Conservation (phyloP, 2,888 invertebrate genomes). For the Silvanus unidentatus region DNA sequence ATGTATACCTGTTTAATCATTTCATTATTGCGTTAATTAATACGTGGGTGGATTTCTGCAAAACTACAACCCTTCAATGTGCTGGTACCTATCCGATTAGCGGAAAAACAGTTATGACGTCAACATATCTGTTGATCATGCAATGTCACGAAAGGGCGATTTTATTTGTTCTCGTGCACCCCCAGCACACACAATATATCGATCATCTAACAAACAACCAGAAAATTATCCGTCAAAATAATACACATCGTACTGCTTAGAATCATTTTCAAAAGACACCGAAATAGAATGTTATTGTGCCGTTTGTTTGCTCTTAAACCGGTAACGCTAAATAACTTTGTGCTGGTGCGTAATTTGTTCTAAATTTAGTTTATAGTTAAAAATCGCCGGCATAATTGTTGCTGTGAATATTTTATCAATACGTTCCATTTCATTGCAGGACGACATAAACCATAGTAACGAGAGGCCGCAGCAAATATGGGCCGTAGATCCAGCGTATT, state of each 20-base stretch:
- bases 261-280: not conserved
- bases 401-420: slow-evolving; percentile 12
- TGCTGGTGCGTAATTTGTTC: slow-evolving; percentile 39
- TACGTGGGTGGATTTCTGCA: not conserved
- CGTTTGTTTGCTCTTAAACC: slow-evolving; percentile 44
- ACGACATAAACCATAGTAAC: slow-evolving; percentile 29
- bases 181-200: slow-evolving; percentile 15
- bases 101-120: slow-evolving; percentile 20
- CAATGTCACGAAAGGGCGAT: slow-evolving; percentile 37
- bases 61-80: not conserved
- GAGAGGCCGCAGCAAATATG: slow-evolving; percentile 33
- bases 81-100: no score
- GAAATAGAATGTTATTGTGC: slow-evolving; percentile 44
- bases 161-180: not conserved
- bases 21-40: not conserved
- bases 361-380: slow-evolving; percentile 6
- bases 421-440: slow-evolving; percentile 26
- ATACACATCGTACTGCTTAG: not conserved
- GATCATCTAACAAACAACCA: slow-evolving; percentile 19
- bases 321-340: slow-evolving; percentile 37
- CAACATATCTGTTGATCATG: slow-evolving; percentile 34
- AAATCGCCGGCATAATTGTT: slow-evolving; percentile 1
- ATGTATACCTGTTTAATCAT: not conserved
- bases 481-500: slow-evolving; percentile 36
- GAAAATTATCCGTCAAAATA: not conserved